Evolutionary conservation across 2,797 vertebrate genomes (phyloP).

Genomic region (Luscinia megarhynchos): DNA sequence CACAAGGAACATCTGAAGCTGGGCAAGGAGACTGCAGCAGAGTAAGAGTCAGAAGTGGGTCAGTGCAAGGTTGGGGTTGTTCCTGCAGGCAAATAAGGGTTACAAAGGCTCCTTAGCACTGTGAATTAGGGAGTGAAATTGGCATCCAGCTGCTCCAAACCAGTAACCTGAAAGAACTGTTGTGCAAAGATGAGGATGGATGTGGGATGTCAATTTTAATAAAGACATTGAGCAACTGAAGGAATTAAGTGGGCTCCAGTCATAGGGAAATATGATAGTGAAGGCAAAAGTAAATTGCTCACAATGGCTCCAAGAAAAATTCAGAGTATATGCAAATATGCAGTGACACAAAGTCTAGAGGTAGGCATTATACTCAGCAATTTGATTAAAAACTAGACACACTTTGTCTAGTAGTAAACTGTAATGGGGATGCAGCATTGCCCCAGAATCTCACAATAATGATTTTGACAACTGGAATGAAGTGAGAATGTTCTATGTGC

Average conservation of each 20-base stretch:
- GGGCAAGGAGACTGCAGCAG: not conserved
- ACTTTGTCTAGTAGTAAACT: not conserved
- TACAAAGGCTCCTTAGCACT: not conserved
- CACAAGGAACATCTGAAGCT: not conserved
- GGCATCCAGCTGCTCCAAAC: not conserved
- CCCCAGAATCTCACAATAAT: not conserved
- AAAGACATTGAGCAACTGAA: not conserved
- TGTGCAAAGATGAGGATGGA: not conserved
- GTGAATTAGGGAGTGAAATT: not conserved
- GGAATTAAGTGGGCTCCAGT: not conserved
- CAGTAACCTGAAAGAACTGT: not conserved
- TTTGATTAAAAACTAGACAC: constrained; percentile 17
- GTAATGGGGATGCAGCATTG: not conserved
- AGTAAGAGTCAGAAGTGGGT: not conserved
- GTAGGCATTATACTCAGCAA: not conserved
- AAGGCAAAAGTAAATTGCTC: constrained; percentile 10
- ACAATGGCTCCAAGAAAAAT: not conserved
- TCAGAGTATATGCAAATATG: not conserved
- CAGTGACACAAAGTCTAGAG: not conserved
- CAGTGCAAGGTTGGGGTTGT: not conserved
- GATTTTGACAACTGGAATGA: not conserved
- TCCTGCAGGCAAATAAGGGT: not conserved
- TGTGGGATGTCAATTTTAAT: not conserved
- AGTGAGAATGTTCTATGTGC: not conserved
- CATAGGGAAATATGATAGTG: not conserved